Conservation (phyloP, 64 coral and sea anemone species). For the Stylophora pistillata region DNA sequence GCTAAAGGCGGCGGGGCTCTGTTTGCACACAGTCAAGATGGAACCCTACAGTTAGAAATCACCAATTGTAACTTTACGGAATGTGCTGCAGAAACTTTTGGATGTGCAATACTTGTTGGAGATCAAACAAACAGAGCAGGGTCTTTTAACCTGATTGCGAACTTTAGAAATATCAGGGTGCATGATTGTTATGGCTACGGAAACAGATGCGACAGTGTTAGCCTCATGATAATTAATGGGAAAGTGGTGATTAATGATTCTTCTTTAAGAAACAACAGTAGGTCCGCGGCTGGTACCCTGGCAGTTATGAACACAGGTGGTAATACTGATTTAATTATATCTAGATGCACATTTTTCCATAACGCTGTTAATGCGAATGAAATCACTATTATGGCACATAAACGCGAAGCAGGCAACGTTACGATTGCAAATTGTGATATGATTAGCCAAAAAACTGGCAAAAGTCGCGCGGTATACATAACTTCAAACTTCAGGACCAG, state of each 20-base stretch:
- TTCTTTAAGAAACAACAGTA: background rate
- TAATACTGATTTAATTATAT: background rate
- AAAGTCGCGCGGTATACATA: background rate
- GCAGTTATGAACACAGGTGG: background rate
- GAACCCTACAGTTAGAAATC: background rate
- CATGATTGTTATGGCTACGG: background rate
- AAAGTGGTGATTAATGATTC: background rate
- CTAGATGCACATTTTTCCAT: background rate
- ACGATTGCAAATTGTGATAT: background rate
- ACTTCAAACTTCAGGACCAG: background rate
- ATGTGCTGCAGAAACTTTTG: background rate
- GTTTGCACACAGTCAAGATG: background rate
- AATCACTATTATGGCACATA: background rate
- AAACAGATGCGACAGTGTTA: background rate
- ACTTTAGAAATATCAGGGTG: background rate
- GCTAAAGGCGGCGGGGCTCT: constrained; percentile 6
- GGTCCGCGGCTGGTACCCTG: background rate
- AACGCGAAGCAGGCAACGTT: background rate
- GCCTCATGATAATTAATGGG: background rate
- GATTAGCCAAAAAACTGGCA: background rate
- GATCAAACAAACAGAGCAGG: background rate
- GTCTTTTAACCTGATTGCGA: background rate
- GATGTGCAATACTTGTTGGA: background rate
- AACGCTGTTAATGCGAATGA: background rate
- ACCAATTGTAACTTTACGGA: background rate